phyloP scores from a whole-genome alignment of 2,888 invertebrate genomes.

The Copidosoma aretas region DNA sequence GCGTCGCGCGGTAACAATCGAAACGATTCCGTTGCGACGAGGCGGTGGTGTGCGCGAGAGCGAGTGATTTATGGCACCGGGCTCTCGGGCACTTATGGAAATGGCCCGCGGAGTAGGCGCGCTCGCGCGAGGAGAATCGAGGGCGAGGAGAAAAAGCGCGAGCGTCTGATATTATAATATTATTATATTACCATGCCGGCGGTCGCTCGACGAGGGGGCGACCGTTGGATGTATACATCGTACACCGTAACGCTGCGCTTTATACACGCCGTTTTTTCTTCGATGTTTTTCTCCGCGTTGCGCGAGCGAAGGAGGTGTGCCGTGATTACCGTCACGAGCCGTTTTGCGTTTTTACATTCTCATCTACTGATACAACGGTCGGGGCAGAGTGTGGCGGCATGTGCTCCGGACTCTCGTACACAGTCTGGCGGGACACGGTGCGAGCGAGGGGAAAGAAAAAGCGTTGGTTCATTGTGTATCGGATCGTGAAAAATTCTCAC shows the following conservation, averaged over 20 bases:
- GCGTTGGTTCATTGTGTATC: constrained; percentile 1
- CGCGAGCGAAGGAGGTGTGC: constrained; percentile 19
- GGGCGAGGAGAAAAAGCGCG: constrained; percentile 32
- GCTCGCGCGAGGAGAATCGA: constrained; percentile 16
- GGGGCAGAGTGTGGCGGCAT: no score
- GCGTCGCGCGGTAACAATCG: constrained; percentile 31
- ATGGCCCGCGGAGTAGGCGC: constrained; percentile 27
- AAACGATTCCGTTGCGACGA: constrained; percentile 31
- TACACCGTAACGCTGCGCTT: not conserved
- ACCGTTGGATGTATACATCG: not conserved
- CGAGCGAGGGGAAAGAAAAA: not conserved
- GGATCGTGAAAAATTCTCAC: not conserved
- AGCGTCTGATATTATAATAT: constrained; percentile 38
- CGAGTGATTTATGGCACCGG: constrained; percentile 34
- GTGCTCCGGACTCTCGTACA: no score
- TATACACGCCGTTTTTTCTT: not conserved
- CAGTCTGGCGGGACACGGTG: not conserved
- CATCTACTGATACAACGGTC: no score
- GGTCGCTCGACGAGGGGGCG: constrained; percentile 7
- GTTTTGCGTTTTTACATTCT: not conserved
- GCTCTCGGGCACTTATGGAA: constrained; percentile 34
- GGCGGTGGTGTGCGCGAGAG: constrained; percentile 11
- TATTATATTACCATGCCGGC: constrained; percentile 28
- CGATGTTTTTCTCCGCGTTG: constrained; percentile 17
- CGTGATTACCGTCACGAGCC: constrained; percentile 14